Evolutionary conservation across 2,113 vertebrate genomes (phyloP), one percentile per base, ranked within the genome.

Genomic region (Delphinus delphis): DNA sequence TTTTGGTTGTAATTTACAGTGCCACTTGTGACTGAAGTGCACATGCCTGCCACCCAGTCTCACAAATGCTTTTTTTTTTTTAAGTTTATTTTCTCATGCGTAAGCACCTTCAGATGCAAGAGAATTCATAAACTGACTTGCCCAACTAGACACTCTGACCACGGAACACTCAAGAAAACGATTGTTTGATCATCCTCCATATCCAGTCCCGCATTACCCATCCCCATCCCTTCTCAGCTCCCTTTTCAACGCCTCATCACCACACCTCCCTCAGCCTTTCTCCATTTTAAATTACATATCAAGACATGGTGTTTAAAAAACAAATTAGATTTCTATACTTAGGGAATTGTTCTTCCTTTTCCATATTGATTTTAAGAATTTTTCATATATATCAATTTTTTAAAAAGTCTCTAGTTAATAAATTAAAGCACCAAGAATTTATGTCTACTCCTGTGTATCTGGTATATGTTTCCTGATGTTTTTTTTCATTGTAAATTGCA

Each of bases 391-490:
- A 6, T 65, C 53, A 65, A 20, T 87, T 17, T 76, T 53, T 80
- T 15, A 26, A 36, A 88, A 87, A 83, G 28, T 88, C 15, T 70
- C 38, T 11, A 55, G 6, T 88, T 58, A 80, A 88, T 77, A 77
- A n/a, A n/a, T 65, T 70, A 92, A 82, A 68, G 17, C 1, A 2
- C 0, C 0, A 17, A 17, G 50, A 85, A 68, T 53, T n/a, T 1
- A 33, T 90, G n/a, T 87, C 84, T 89, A 25, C 7, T 10, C 7
- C 50, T 93, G 6, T 82, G 60, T 65, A 88, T n/a, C 4, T 15
- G 0, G 0, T 80, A 38, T 1, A 0, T 3, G 25, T 58, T 85
- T 88, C 26, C 68, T 74, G 3, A 0, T 81, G 41, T 60, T 41
- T 25, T 7, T 50, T 55, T 55, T 55, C 0, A 0, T 25, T 68